Evolutionary conservation across 1,140 invertebrate species (phyloP).

Genomic region (Schlechtendalia chinensis): DNA sequence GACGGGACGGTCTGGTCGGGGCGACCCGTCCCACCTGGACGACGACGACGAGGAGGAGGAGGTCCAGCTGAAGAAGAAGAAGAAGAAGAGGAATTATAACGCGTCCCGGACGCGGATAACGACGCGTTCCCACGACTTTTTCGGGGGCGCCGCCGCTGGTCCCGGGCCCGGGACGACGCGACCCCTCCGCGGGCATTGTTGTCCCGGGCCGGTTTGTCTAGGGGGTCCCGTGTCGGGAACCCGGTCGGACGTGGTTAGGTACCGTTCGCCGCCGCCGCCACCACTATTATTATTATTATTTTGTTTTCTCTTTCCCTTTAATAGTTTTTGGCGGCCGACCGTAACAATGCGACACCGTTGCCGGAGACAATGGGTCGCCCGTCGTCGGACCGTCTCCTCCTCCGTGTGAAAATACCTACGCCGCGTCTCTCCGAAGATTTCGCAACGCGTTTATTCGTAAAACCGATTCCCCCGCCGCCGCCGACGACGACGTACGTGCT

Average conservation of each 20-base stretch:
- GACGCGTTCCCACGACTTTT: constrained; percentile 42
- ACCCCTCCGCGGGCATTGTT: constrained; percentile 11
- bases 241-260: constrained; percentile 23
- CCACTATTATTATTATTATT: not conserved
- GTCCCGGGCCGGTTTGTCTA: not conserved
- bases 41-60: too few species aligned
- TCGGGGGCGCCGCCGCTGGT: constrained; percentile 27
- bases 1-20: too few species aligned
- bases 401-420: constrained; percentile 18
- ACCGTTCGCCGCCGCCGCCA: not conserved
- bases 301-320: too few species aligned
- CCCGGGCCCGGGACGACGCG: constrained; percentile 2
- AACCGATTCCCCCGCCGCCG: too few species aligned
- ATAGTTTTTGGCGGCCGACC: too few species aligned
- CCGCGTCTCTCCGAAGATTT: not conserved
- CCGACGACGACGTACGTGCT: too few species aligned
- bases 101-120: constrained; percentile 20
- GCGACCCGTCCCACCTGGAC: constrained; percentile 28
- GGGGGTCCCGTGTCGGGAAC: constrained; percentile 18
- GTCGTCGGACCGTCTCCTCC: not conserved
- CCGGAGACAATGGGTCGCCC: too few species aligned
- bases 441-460: not conserved
- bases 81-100: not conserved
- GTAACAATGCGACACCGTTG: too few species aligned
- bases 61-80: constrained; percentile 14